These are phyloP conservation scores for Myotis davidii DNA, from an alignment of 2,113 vertebrate genomes.

Conservation along the genomic window DNA sequence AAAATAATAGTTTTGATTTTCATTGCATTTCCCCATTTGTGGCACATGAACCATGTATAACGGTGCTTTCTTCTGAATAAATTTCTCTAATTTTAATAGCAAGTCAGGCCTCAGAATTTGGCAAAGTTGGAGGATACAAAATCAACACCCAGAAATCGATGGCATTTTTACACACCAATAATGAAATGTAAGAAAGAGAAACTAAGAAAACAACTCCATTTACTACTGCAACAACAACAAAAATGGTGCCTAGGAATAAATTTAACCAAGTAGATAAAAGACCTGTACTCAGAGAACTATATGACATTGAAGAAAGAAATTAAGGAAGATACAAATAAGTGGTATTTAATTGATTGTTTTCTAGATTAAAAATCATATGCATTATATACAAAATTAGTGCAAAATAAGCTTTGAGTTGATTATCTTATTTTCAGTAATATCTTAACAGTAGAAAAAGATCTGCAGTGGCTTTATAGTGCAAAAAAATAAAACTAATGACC, in stretches of 20 bases:
- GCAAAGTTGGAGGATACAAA: too few relatives aligned
- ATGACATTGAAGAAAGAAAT: too few relatives aligned
- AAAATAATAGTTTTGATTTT: conserved; percentile 26
- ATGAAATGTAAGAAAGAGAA: too few relatives aligned
- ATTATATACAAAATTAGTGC: background rate
- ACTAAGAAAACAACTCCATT: too few relatives aligned
- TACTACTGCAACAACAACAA: too few relatives aligned
- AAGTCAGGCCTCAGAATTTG: background rate
- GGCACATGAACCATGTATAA: background rate
- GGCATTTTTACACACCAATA: too few relatives aligned
- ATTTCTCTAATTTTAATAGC: background rate
- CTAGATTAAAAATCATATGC: background rate
- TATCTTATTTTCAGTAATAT: background rate
- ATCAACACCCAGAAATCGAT: too few relatives aligned
- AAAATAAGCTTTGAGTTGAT: conserved; percentile 25
- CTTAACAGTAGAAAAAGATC: background rate
- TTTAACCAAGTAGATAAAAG: too few relatives aligned
- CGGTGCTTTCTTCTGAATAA: background rate
- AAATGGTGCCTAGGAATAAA: too few relatives aligned
- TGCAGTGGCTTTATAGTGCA: background rate
- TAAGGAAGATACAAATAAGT: too few relatives aligned
- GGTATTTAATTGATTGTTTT: background rate
- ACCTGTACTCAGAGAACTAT: too few relatives aligned
- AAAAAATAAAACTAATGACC: background rate
- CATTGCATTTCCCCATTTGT: background rate